These are phyloP conservation scores for Noctua comes DNA, from an alignment of 2,888 invertebrate genomes.

Conservation along the genomic window DNA sequence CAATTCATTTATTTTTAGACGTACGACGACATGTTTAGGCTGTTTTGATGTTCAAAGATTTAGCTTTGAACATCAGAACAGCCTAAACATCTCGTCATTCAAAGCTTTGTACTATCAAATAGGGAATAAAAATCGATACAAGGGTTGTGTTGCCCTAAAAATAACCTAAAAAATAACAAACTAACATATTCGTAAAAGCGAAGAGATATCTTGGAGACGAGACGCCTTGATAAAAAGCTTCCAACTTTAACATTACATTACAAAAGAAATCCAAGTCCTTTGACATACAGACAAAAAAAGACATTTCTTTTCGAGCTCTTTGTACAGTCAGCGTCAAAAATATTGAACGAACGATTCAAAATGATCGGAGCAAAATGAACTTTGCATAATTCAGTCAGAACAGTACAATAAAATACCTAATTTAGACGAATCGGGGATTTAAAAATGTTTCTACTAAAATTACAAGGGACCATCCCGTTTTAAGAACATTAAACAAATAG, in stretches of 20 bases:
- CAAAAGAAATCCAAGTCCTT: conserved; percentile 64
- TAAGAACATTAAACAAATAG: not conserved
- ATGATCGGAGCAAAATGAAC: not conserved
- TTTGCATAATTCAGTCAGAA: not conserved
- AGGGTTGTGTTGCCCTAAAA: conserved; percentile 8
- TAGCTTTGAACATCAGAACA: not conserved
- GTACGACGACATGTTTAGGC: no score
- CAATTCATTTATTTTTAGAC: not conserved
- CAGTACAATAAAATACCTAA: not conserved
- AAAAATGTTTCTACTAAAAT: not conserved
- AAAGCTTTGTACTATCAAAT: not conserved
- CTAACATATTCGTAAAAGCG: conserved; percentile 35
- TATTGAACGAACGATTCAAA: conserved; percentile 7
- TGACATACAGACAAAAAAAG: conserved; percentile 66
- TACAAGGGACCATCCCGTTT: not conserved
- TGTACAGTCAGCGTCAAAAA: conserved; percentile 50
- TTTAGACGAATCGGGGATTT: not conserved
- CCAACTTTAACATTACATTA: conserved; percentile 52
- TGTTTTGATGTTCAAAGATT: no score
- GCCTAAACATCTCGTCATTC: not conserved
- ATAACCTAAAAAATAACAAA: conserved; percentile 41
- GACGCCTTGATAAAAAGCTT: conserved; percentile 52
- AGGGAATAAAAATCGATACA: not conserved
- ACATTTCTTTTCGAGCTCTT: conserved; percentile 57
- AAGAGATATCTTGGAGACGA: conserved; percentile 37